Percentiles rank a stretch among this genome's conserved stretches.
Conservation (phyloP, 2,113 vertebrate genomes). For the Charina bottae region DNA sequence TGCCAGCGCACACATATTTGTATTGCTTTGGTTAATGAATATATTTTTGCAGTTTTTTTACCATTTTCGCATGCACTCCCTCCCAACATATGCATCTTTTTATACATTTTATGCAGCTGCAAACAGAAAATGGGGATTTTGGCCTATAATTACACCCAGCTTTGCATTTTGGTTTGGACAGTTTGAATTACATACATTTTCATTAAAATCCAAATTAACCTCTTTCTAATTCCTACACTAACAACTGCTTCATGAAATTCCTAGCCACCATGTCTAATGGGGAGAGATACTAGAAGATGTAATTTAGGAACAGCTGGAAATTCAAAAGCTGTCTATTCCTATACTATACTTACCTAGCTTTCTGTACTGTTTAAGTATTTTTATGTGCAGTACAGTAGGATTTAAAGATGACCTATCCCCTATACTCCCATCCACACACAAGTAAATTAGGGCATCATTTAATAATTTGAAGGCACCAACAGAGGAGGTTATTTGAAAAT, state of each 20-base stretch:
- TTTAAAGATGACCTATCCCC: background rate
- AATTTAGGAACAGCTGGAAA: background rate
- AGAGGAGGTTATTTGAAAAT: background rate
- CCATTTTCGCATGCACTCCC: too few relatives aligned
- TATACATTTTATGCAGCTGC: too few relatives aligned
- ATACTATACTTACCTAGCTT: background rate
- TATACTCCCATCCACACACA: background rate
- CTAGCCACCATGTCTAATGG: background rate
- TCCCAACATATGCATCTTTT: too few relatives aligned
- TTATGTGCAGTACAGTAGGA: background rate
- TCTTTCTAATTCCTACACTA: background rate
- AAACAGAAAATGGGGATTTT: too few relatives aligned
- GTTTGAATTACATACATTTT: background rate
- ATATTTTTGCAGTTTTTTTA: too few relatives aligned
- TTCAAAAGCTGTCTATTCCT: background rate
- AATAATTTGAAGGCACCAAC: background rate
- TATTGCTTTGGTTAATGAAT: too few relatives aligned
- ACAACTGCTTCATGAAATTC: background rate
- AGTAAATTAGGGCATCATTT: background rate
- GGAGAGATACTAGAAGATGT: background rate
- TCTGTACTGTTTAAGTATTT: background rate
- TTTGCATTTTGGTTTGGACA: background rate
- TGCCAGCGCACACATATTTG: too few relatives aligned
- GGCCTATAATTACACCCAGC: background rate
- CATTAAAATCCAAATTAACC: background rate